Evolutionary conservation across 1,140 invertebrate genomes (phyloP), one percentile per base, ranked within the genome.

Genomic region (Cyclargus thomasi): DNA sequence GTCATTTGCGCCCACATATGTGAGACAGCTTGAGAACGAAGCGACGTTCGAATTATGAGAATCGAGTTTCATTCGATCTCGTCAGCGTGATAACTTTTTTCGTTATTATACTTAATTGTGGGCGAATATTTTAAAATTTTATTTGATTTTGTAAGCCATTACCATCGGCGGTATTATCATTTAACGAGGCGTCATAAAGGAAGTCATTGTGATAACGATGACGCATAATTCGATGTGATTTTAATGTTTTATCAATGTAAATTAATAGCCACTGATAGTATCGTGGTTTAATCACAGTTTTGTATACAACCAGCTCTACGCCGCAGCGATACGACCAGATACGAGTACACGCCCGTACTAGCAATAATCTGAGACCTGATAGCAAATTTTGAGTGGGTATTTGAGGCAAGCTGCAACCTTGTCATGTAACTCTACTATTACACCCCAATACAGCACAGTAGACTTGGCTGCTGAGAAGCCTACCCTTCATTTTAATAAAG

Each of bases 211-310:
- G 11, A 65, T 65, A 18, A 20, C 36, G 23, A 57, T n/a, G 39
- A 16, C 21, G 2, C 47, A 65, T 65, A 53, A 65, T 65, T 55
- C 64, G 64, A 64, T 64, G 29, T 36, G 63, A 65, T 65, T 57
- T 65, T 65, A 65, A 23, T 55, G 64, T 65, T 65, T 65, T 65
- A 57, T 65, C 22, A 65, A 65, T 65, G 47, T 65, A 65, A 66
- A 66, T 53, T 66, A 66, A 66, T 66, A 57, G 64, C n/a, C 53
- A 29, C 55, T n/a, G 64, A 35, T 59, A 35, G 21, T 55, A 57
- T 55, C 53, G 55, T 20, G 21, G 55, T 59, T 59, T 59, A 20
- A 59, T 59, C 55, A 59, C 20, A 55, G 18, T 55, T 20, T 11
- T 59, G 20, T 21, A 59, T 16, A 47, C 39, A 47, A 16, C 39